Base-by-base conservation (phyloP, 1,140 invertebrate species). In the Drosophila bocki region DNA sequence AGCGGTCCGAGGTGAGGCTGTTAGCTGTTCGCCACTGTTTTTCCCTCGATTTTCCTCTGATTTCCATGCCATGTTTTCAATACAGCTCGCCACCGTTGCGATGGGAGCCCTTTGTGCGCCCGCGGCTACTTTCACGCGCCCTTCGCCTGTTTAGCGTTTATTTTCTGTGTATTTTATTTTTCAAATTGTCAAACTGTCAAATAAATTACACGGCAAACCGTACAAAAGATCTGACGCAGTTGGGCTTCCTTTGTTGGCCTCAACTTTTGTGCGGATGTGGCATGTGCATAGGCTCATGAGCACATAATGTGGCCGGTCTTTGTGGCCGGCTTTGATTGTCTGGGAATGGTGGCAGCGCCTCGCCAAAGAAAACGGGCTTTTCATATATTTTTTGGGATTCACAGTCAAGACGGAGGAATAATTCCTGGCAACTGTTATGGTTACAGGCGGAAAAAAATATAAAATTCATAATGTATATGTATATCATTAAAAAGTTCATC, bases 161-260 rank as follows among this genome's bases (percentile, higher is more conserved):
- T 63, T 75, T 57, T 3, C 26, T 29, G 26, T 29, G 26, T 29
- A 17, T 42, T 17, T 47, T 15, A 13, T 69, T 80, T 76, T 88
- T 56, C 62, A 83, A 87, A 88, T 87, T 87, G 83, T 87, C 83
- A 87, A 87, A 83, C 84, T 87, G 83, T 88, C 83, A 87, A 87
- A 87, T 87, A 87, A 87, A 87, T 87, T 87, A 87, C 76, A 87
- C 53, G 50, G 68, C 65, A 84, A 84, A 70, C 58, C 67, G 54
- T 64, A 74, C 71, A 86, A 87, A 87, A 82, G 63, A 82, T 70
- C 57, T 81, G 78, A 72, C 78, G 53, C 57, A 64, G 72, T 80
- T 80, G 75, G 69, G 77, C 77, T 63, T 75, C 77, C 53, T 77
- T 72, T 84, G 58, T 72, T 67, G 57, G 54, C 53, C 63, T 50